These are phyloP conservation scores for Cartodere bifasciata DNA, from an alignment of 2,888 invertebrate species.

Conservation along the genomic window DNA sequence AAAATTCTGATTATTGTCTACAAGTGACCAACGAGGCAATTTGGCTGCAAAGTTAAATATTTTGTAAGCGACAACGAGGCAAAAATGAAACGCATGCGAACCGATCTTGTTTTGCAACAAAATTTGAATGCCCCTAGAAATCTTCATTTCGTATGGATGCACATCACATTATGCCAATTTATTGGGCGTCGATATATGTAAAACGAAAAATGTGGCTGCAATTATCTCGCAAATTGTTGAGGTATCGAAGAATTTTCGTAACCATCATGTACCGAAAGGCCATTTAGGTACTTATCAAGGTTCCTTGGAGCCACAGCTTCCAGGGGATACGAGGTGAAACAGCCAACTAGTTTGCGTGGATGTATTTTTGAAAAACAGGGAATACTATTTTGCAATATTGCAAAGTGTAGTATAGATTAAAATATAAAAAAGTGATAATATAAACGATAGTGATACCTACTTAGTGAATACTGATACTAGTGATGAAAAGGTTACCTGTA, in stretches of 20 bases:
- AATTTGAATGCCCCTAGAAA: constrained; percentile 3
- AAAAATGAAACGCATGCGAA: constrained; percentile 9
- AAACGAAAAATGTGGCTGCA: constrained; percentile 3
- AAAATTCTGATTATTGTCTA: constrained; percentile 8
- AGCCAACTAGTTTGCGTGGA: constrained; percentile 1
- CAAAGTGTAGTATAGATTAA: too few species aligned
- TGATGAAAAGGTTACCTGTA: too few species aligned
- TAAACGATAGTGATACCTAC: too few species aligned
- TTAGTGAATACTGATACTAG: too few species aligned
- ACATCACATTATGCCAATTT: constrained; percentile 9
- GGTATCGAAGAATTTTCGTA: constrained; percentile 6
- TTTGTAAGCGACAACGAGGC: constrained; percentile 9
- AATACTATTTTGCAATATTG: neutral
- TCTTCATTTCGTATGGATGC: constrained; percentile 8
- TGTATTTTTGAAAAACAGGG: neutral
- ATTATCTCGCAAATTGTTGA: constrained; percentile 6
- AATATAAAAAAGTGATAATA: too few species aligned
- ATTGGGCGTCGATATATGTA: constrained; percentile 6
- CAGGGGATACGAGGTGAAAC: neutral
- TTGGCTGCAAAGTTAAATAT: constrained; percentile 7
- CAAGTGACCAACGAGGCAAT: constrained; percentile 7
- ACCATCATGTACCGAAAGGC: neutral
- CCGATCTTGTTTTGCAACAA: constrained; percentile 5
- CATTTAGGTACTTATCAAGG: neutral
- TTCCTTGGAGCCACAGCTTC: neutral